A percentile compares a stretch with the other conserved stretches of the same genome.
Conservation (phyloP, 1,140 invertebrate genomes). For the Apis dorsata region DNA sequence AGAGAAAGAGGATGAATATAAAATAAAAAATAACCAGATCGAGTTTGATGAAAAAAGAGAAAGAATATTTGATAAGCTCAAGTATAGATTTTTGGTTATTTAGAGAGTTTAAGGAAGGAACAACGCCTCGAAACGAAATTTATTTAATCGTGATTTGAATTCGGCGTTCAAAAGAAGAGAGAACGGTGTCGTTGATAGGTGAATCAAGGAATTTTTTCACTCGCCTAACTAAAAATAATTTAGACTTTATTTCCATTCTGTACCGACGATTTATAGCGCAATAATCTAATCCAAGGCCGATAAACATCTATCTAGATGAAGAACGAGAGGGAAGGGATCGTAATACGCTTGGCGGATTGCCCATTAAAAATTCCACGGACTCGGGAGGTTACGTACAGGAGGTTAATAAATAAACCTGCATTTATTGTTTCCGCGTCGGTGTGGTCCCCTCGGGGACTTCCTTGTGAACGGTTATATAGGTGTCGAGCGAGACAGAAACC, state of each 20-base stretch:
- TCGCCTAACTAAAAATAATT: background rate
- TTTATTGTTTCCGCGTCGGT: conserved; percentile 43
- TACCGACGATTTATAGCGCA: conserved; percentile 9
- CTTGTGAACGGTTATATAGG: background rate
- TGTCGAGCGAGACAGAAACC: background rate
- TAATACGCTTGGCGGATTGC: background rate
- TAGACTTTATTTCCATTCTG: background rate
- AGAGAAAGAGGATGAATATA: too few species aligned
- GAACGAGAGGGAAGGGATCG: conserved; percentile 1
- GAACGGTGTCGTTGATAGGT: too few species aligned
- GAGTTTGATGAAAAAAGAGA: too few species aligned
- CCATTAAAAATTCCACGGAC: background rate
- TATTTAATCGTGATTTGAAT: too few species aligned
- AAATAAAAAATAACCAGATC: too few species aligned
- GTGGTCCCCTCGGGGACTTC: conserved; percentile 1
- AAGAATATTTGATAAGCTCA: too few species aligned
- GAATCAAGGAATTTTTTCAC: too few species aligned
- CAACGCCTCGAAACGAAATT: too few species aligned
- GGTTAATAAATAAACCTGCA: conserved; percentile 36
- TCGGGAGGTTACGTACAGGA: background rate
- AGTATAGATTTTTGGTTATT: too few species aligned
- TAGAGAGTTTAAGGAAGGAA: too few species aligned
- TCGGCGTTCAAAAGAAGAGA: too few species aligned
- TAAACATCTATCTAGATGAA: conserved; percentile 28
- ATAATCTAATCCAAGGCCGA: conserved; percentile 32